Evolutionary conservation across 2,113 vertebrate species (phyloP).

Genomic region (Ailuropoda melanoleuca): DNA sequence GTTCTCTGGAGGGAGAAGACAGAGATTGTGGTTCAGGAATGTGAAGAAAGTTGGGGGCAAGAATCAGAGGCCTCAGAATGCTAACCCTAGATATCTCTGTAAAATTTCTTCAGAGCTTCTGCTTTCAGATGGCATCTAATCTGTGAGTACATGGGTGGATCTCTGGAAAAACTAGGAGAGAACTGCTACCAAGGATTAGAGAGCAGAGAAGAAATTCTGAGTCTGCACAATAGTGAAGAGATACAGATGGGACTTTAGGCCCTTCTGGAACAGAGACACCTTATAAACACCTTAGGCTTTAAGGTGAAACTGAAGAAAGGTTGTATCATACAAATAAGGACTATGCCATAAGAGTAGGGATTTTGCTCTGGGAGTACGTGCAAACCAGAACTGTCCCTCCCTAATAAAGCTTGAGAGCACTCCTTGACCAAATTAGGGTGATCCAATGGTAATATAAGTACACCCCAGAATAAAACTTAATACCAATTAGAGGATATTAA

Average conservation of each 20-base stretch:
- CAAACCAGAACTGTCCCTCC: not conserved
- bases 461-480: not conserved
- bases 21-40: not conserved
- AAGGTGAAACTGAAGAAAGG: not conserved
- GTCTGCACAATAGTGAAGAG: not conserved
- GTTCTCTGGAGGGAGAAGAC: not conserved
- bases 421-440: not conserved
- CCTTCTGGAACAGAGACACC: not conserved
- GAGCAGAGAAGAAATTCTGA: not conserved
- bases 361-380: not conserved
- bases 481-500: not conserved
- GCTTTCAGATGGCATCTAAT: not conserved
- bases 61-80: not conserved
- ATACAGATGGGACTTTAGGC: not conserved
- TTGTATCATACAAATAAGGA: not conserved
- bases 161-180: not conserved
- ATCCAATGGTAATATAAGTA: not conserved
- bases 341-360: not conserved
- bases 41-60: not conserved
- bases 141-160: not conserved
- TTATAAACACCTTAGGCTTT: not conserved
- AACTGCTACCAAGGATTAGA: not conserved
- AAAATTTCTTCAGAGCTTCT: not conserved
- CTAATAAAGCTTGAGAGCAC: not conserved
- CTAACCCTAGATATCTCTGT: not conserved